These are phyloP conservation scores for Microtus montanus DNA, from an alignment of 2,113 vertebrate species.

Conservation along the genomic window DNA sequence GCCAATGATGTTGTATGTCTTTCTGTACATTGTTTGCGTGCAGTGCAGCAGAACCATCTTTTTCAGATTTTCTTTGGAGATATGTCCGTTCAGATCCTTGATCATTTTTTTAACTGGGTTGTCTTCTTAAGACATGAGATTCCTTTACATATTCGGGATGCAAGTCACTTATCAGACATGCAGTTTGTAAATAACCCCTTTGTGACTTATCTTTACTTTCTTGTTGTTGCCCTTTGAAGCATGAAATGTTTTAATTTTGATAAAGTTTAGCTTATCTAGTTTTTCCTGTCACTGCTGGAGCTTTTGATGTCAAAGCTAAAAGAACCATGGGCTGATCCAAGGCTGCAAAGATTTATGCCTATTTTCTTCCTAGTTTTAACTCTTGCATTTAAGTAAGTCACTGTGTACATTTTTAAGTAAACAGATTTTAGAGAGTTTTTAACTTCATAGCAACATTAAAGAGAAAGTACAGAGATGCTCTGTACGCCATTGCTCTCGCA, in stretches of 20 bases:
- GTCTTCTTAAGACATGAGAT: not conserved
- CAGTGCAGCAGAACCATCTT: not conserved
- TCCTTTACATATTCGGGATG: slow-evolving; percentile 4
- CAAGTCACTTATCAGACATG: not conserved
- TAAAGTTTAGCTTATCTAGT: not conserved
- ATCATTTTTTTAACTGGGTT: slow-evolving; percentile 13
- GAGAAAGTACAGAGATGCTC: not conserved
- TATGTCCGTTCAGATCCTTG: slow-evolving; percentile 4
- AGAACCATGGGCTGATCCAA: slow-evolving; percentile 16
- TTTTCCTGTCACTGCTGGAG: slow-evolving; percentile 35
- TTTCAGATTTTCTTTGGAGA: slow-evolving; percentile 1
- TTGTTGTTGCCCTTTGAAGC: slow-evolving; percentile 49
- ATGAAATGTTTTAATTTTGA: slow-evolving; percentile 30
- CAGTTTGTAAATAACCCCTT: not conserved
- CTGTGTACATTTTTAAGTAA: not conserved
- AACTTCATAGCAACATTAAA: not conserved
- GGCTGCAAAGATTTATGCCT: not conserved
- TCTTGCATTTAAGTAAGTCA: not conserved
- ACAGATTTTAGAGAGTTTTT: not conserved
- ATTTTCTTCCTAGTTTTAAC: slow-evolving; percentile 23
- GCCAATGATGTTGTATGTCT: not conserved
- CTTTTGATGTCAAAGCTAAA: slow-evolving; percentile 44
- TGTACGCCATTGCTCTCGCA: not conserved
- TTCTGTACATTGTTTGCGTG: not conserved
- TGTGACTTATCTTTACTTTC: not conserved